phyloP scores from a whole-genome alignment of 1,140 invertebrate genomes.

The Drosophila orosa region DNA sequence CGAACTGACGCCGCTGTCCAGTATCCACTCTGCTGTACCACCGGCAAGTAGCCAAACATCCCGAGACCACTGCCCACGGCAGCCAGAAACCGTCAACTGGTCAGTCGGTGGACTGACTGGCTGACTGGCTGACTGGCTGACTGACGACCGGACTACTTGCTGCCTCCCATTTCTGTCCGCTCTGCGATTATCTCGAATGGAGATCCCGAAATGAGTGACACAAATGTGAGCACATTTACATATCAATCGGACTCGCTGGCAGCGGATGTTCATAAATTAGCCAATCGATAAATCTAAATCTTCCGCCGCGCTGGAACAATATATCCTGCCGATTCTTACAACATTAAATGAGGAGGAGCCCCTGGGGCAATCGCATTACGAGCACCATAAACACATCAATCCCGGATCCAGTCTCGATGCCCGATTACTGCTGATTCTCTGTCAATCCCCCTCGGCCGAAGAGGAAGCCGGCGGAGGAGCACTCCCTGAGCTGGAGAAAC shows the following conservation, averaged over 20 bases:
- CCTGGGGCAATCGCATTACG: conserved; percentile 55
- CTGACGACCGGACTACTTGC: conserved; percentile 30
- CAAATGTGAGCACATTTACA: conserved; percentile 83
- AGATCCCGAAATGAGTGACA: conserved; percentile 66
- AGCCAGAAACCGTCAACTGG: conserved; percentile 27
- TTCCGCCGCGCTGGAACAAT: conserved; percentile 53
- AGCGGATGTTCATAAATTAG: conserved; percentile 84
- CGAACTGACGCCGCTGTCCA: conserved; percentile 38
- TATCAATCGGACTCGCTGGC: conserved; percentile 67
- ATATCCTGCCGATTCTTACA: conserved; percentile 52
- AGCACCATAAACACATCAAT: conserved; percentile 78
- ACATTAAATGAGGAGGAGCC: conserved; percentile 59
- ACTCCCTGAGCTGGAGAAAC: conserved; percentile 23
- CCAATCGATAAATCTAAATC: conserved; percentile 82
- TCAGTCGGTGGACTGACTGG: not conserved
- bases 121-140: not conserved
- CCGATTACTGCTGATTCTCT: conserved; percentile 21
- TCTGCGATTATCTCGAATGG: conserved; percentile 38
- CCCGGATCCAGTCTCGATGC: conserved; percentile 16
- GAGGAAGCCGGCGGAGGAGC: not conserved
- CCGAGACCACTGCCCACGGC: conserved; percentile 25
- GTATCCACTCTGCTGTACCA: conserved; percentile 9
- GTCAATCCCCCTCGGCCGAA: not conserved
- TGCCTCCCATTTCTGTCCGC: conserved; percentile 32
- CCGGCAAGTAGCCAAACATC: not conserved